A percentile compares a stretch with the other conserved stretches of the same genome.
Evolutionary conservation across 2,888 invertebrate species (phyloP).

Genomic region (Phaedon cochleariae): DNA sequence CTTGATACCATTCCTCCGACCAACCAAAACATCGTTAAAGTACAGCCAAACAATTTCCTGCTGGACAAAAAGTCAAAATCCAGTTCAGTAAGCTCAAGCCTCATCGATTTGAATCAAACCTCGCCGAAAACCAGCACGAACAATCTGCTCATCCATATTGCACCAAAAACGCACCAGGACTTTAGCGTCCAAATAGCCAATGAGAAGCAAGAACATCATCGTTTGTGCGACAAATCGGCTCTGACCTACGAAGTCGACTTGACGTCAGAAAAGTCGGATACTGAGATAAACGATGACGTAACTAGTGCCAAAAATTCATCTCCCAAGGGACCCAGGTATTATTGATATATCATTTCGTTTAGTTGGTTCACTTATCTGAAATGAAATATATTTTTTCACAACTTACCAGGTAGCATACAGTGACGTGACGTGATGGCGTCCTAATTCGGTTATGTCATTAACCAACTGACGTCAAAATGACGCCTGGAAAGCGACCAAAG

Average conservation of each 20-base stretch:
- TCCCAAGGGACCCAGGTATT: conserved; percentile 72
- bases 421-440: no score
- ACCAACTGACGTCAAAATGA: no score
- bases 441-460: no score
- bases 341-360: no score
- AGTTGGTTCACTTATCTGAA: no score
- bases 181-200: conserved; percentile 26
- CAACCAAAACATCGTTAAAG: conserved; percentile 53
- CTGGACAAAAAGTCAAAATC: conserved; percentile 42
- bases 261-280: conserved; percentile 43
- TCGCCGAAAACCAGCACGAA: conserved; percentile 25
- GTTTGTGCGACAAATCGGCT: conserved; percentile 45
- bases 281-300: conserved; percentile 37
- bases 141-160: conserved; percentile 21
- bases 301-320: conserved; percentile 45
- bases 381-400: no score
- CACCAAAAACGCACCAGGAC: conserved; percentile 26
- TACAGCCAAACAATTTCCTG: conserved; percentile 60
- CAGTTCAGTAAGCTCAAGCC: conserved; percentile 37
- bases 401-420: no score
- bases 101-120: conserved; percentile 31
- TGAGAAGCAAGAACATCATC: conserved; percentile 38
- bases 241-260: conserved; percentile 41
- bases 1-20: conserved; percentile 29
- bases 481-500: no score